Evolutionary conservation across 2,888 invertebrate genomes (phyloP), one percentile per base, ranked within the genome.

Genomic region (Prosapia bicincta): DNA sequence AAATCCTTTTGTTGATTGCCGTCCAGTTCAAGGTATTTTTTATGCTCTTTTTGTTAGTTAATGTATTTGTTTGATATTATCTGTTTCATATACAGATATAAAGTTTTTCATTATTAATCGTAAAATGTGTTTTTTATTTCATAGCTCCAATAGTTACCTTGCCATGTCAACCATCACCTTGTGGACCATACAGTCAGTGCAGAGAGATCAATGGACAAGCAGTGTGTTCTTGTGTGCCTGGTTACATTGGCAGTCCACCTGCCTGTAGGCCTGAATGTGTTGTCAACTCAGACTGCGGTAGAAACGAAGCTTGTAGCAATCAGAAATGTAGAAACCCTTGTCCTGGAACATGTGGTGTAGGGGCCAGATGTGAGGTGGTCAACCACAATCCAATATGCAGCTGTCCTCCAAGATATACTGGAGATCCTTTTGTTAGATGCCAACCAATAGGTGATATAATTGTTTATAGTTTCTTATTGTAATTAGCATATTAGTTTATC

Each of bases 251-350:
- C 79, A 89, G 88, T 79, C 94, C 95, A 66, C 94, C 94, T 1
- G 89, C 90, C 13, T 86, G 86, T 78, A 79, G 85, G 43, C 85
- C 85, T 25, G 87, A 86, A 80, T 87, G 87, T 80, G 82, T 84
- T 23, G 80, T 84, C 15, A 85, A 91, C 81, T 89, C 92, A 0
- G 93, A 94, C 83, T 94, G 94, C 84, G 85, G 90, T 30, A 85
- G 87, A 78, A 89, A 91, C 82, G 87, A 89, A 83, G 92, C 93
- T 0, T 93, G 93, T 81, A 89, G 90, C 76, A 92, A 92, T 83
- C 90, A 91, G 79, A 92, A 92, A 85, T 94, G 94, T 83, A 88
- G 88, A 76, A 90, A 94, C 84, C 93, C 94, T 15, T 94, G 94
- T 82, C 88, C 89, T 23, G 93, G 92, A 28, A 87, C 91, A 24